Evolutionary conservation across 2,888 invertebrate species (phyloP).

Genomic region (Cheilosia urbana): DNA sequence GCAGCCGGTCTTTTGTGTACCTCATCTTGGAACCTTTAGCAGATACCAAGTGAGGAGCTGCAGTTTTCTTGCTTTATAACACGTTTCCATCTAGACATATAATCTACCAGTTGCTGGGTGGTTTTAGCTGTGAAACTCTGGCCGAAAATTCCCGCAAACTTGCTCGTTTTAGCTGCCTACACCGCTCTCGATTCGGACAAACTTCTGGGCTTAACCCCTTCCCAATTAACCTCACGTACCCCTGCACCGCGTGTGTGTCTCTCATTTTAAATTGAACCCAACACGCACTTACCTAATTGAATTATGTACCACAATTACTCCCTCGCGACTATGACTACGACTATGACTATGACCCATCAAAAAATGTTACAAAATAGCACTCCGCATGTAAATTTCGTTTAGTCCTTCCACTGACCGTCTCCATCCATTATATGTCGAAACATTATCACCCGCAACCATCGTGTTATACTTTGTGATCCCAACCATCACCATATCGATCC

Average conservation of each 20-base stretch:
- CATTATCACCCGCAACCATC: conserved; percentile 71
- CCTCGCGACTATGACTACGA: conserved; percentile 48
- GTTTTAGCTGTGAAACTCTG: no score
- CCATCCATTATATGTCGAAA: conserved; percentile 51
- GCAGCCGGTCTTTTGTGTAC: no score
- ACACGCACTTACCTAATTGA: conserved; percentile 72
- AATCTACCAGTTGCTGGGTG: no score
- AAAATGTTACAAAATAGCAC: conserved; percentile 34
- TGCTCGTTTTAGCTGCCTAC: neutral
- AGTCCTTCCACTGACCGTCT: conserved; percentile 44
- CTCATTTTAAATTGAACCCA: conserved; percentile 18
- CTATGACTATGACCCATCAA: conserved; percentile 40
- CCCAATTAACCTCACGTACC: conserved; percentile 6
- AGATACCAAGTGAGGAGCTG: no score
- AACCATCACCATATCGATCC: conserved; percentile 29
- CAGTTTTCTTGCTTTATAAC: no score
- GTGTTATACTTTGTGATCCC: conserved; percentile 58
- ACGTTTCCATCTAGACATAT: no score
- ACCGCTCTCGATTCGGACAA: neutral
- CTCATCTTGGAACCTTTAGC: no score
- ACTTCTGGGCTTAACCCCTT: neutral
- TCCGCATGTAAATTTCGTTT: conserved; percentile 66
- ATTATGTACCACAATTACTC: conserved; percentile 71
- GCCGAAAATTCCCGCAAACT: no score
- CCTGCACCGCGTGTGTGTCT: neutral